A percentile compares a stretch with the other conserved stretches of the same genome.
phyloP scores from a whole-genome alignment of 2,113 vertebrate species.

The Misgurnus anguillicaudatus region DNA sequence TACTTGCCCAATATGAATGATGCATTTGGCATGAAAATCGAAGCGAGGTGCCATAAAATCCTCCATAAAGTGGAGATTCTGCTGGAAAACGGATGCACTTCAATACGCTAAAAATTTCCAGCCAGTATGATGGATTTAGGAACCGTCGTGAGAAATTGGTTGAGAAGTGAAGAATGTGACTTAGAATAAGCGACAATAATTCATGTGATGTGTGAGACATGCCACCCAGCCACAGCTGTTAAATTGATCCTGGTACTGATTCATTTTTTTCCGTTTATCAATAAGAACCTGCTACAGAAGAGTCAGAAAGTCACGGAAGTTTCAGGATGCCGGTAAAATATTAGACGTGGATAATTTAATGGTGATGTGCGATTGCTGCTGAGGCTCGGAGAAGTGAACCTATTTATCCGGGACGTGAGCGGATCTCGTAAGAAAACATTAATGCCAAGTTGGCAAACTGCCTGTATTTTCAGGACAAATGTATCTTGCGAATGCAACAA shows the following conservation, averaged over 20 bases:
- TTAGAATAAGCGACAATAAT: conserved; percentile 24
- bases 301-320: background rate
- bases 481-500: conserved; percentile 3
- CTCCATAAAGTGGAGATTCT: background rate
- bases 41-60: conserved; percentile 8
- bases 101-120: conserved; percentile 4
- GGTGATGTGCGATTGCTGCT: conserved; percentile 18
- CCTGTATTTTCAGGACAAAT: conserved; percentile 26
- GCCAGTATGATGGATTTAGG: conserved; percentile 31
- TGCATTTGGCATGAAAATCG: conserved; percentile 42
- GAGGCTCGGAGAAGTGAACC: conserved; percentile 22
- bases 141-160: background rate
- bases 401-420: conserved; percentile 7
- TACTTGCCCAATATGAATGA: conserved; percentile 42
- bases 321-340: background rate
- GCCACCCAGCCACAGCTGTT: background rate
- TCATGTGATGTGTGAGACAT: conserved; percentile 37
- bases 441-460: conserved; percentile 18
- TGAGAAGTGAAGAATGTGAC: conserved; percentile 37
- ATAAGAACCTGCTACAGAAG: conserved; percentile 39
- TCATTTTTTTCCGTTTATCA: conserved; percentile 44
- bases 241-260: conserved; percentile 44
- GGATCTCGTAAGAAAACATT: conserved; percentile 28
- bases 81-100: conserved; percentile 30
- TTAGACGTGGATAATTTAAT: conserved; percentile 16